Percentiles rank a stretch among this genome's conserved stretches.
These are phyloP conservation scores for Leistus spinibarbis DNA, from an alignment of 2,888 invertebrate genomes.

Conservation along the genomic window DNA sequence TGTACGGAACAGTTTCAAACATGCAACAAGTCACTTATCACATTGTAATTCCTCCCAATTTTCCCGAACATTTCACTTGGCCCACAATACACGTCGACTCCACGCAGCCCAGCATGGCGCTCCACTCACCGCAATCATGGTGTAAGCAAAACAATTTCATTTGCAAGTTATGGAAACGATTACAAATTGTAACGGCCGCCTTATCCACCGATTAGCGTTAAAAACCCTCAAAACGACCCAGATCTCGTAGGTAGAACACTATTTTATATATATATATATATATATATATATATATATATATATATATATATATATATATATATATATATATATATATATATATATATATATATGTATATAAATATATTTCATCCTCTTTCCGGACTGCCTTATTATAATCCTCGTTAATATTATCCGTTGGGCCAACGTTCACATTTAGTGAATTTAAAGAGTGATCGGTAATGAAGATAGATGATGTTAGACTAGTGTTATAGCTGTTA, in stretches of 20 bases:
- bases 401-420: too few species aligned
- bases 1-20: neutral
- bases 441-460: slow-evolving; percentile 19
- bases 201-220: neutral
- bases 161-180: slow-evolving; percentile 21
- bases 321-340: too few species aligned
- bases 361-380: too few species aligned
- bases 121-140: neutral
- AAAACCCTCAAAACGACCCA: neutral
- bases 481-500: slow-evolving; percentile 34
- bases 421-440: too few species aligned
- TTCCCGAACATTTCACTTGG: slow-evolving; percentile 6
- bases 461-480: slow-evolving; percentile 37
- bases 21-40: slow-evolving; percentile 14
- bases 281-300: too few species aligned
- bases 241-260: neutral
- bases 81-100: slow-evolving; percentile 7
- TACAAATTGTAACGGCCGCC: neutral
- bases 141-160: slow-evolving; percentile 18
- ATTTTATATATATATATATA: too few species aligned
- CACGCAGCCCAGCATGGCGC: slow-evolving; percentile 5
- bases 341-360: too few species aligned
- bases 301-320: too few species aligned
- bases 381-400: too few species aligned
- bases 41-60: slow-evolving; percentile 20